Evolutionary conservation across 2,797 vertebrate species (phyloP).

Genomic region (Tachyglossus aculeatus): DNA sequence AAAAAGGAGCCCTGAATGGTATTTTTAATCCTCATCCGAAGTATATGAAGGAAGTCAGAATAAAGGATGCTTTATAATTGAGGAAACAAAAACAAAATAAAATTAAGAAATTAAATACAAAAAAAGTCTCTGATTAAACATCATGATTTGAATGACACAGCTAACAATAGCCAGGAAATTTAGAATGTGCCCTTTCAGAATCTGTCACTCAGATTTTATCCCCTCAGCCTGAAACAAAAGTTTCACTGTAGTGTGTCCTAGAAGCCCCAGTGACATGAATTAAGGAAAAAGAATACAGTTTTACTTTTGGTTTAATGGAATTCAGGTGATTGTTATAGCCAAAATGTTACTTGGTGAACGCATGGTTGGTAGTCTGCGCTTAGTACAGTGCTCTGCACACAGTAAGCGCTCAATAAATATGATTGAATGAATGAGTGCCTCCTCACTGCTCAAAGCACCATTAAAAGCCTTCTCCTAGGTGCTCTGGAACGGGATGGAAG

Average conservation of each 20-base stretch:
- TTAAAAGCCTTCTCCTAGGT: too few species aligned
- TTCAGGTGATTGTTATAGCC: slow-evolving; percentile 19
- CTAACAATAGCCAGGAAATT: slow-evolving; percentile 41
- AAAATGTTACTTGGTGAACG: not conserved
- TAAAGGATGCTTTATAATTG: not conserved
- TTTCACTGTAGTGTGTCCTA: slow-evolving; percentile 18
- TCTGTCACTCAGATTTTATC: slow-evolving; percentile 27
- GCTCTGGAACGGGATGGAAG: not conserved
- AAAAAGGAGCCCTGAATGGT: not conserved
- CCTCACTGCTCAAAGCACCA: not conserved
- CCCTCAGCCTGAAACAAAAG: slow-evolving; percentile 39
- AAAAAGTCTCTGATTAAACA: slow-evolving; percentile 9
- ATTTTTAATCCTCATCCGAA: not conserved
- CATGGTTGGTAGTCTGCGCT: accelerated
- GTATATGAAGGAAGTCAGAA: not conserved
- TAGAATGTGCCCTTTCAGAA: not conserved
- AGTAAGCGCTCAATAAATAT: too few species aligned
- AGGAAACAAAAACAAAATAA: not conserved
- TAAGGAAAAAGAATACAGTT: not conserved
- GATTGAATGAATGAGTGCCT: too few species aligned
- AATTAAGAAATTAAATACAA: not conserved
- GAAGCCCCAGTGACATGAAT: not conserved
- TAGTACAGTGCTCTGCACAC: too few species aligned
- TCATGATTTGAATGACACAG: slow-evolving; percentile 13
- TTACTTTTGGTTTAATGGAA: slow-evolving; percentile 41